Base-by-base conservation (phyloP, 2,113 vertebrate genomes). In the Chaetorhynchus papuensis region DNA sequence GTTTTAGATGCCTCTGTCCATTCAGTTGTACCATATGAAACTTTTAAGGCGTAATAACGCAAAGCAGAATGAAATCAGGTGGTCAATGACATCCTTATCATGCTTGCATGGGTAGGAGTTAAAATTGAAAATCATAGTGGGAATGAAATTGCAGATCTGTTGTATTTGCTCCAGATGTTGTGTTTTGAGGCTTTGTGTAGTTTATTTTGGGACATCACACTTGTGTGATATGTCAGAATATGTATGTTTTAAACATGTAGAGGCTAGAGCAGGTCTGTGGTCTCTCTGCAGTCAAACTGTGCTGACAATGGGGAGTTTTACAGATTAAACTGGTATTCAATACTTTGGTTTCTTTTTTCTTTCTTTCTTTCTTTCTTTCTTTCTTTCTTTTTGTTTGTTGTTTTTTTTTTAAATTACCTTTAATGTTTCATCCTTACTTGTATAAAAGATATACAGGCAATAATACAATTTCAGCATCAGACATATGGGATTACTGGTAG, bases 291-390 rank as follows among this genome's bases (percentile, higher is more conserved):
- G 33, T 70, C 37, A 78, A 59, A 42, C 3, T 23, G 7, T 35
- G 2, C 11, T 63, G 47, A 35, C 15, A 49, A 4, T 31, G 23
- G 5, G 3, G 3, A 52, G 6, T 44, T 74, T 60, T 66, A 12
- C 11, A 53, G 19, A 39, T 9, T 37, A 27, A 74, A 49, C 2
- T 37, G 23, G 1, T 28, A 44, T 42, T 54, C 15, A 57, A 0
- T n/a, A 2, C 13, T 37, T 64, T 26, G 3, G 6, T 42, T 50
- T n/a, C 2, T 27, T n/a, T 19, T 21, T 6, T 6, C 4, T 8
- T 13, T 3, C 2, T 31, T 18, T 9, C 1, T 22, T 21, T 7
- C 13, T 31, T 10, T 59, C 26, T 16, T 13, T 30, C 20, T 42
- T 11, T 13, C 3, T 60, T 26, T 37, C 12, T 30, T 13, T 31